Percentiles rank a stretch among this genome's conserved stretches.
Conservation (phyloP, 2,888 invertebrate genomes). For the Ennomos erosarius region DNA sequence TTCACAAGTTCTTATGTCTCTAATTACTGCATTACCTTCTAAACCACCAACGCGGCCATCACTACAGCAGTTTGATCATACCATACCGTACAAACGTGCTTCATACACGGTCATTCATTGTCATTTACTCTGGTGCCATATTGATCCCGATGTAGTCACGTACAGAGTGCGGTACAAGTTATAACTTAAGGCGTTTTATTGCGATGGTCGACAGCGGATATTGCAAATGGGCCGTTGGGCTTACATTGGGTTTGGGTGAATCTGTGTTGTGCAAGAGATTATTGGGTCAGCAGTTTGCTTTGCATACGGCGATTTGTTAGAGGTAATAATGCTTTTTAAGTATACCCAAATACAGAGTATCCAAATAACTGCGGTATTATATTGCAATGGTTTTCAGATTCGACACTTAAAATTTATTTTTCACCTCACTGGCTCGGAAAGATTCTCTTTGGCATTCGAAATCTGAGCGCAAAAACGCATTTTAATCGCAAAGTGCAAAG, state of each 20-base stretch:
- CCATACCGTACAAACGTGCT: conserved; percentile 9
- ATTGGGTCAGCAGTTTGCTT: conserved; percentile 17
- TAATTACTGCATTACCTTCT: neutral
- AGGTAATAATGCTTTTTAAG: no score
- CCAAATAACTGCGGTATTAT: neutral
- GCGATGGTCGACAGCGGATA: conserved; percentile 36
- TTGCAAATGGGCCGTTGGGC: conserved; percentile 31
- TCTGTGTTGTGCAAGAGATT: conserved; percentile 28
- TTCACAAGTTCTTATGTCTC: neutral
- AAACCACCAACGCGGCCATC: neutral
- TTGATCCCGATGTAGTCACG: conserved; percentile 65
- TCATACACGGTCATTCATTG: conserved; percentile 57
- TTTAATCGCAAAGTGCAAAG: no score
- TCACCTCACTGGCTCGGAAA: no score
- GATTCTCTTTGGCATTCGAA: no score
- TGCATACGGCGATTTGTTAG: conserved; percentile 9
- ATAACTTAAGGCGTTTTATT: conserved; percentile 50
- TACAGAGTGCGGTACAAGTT: conserved; percentile 54
- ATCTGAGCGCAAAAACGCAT: no score
- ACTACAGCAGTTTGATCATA: conserved; percentile 1
- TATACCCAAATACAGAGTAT: no score
- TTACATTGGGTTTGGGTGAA: conserved; percentile 25
- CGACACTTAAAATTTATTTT: no score
- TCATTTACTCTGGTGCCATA: conserved; percentile 72
- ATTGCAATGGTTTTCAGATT: no score